These are phyloP conservation scores for Cyprinodon variegatus DNA, from an alignment of 2,113 vertebrate genomes.

Conservation along the genomic window DNA sequence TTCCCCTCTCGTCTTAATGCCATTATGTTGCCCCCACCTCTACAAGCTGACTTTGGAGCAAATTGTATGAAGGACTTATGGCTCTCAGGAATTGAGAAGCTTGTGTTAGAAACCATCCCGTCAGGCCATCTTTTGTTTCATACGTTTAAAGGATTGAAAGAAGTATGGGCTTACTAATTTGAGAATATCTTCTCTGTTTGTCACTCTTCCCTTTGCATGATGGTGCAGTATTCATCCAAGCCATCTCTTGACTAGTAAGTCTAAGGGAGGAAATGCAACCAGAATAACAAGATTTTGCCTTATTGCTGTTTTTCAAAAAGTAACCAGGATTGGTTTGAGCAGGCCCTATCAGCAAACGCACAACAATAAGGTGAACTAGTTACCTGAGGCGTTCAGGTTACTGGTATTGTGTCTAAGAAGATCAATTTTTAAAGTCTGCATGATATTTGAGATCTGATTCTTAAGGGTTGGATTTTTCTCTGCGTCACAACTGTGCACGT, in stretches of 20 bases:
- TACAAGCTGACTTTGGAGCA: conserved; percentile 20
- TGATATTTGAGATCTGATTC: conserved; percentile 13
- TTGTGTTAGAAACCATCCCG: conserved; percentile 24
- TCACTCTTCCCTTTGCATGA: conserved; percentile 63
- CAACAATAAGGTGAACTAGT: neutral
- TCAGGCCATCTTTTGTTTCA: conserved; percentile 38
- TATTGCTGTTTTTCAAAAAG: conserved; percentile 8
- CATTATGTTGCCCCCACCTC: conserved; percentile 46
- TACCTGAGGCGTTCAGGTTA: neutral
- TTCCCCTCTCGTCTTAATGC: conserved; percentile 38
- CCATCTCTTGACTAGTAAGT: conserved; percentile 21
- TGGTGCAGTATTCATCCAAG: conserved; percentile 44
- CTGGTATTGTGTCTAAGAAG: neutral
- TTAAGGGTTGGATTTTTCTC: conserved; percentile 13
- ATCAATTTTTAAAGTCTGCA: neutral
- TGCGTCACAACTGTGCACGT: neutral
- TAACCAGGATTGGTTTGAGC: neutral
- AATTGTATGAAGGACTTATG: conserved; percentile 50
- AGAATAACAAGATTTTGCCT: conserved; percentile 21
- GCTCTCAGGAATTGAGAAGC: conserved; percentile 36
- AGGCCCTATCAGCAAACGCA: neutral
- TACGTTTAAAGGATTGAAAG: conserved; percentile 41
- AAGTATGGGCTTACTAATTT: conserved; percentile 28
- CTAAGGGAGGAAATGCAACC: conserved; percentile 5
- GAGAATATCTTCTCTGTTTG: conserved; percentile 51